phyloP scores from a whole-genome alignment of 2,888 invertebrate species.

The Pristionchus arcanus region DNA sequence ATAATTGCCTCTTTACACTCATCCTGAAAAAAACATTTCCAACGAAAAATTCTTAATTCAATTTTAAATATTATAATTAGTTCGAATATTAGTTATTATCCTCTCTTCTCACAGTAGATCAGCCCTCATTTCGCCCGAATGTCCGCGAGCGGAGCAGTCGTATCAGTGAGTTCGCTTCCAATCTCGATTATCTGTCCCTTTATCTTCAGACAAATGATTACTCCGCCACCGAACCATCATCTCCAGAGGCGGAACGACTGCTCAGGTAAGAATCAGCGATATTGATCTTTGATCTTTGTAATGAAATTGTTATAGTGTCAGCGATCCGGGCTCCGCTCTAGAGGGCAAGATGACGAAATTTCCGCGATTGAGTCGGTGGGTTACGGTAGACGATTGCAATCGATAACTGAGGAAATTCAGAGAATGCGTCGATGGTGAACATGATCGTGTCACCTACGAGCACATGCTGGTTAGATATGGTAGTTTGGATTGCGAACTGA shows the following conservation, averaged over 20 bases:
- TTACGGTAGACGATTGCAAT: not conserved
- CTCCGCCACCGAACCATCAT: not conserved
- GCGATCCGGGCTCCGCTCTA: not conserved
- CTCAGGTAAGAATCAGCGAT: not conserved
- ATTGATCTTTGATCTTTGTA: not conserved
- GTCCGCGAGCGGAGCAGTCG: not conserved
- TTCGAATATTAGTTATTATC: too few relatives aligned
- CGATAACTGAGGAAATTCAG: not conserved
- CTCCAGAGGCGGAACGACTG: not conserved
- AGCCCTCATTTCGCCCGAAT: not conserved
- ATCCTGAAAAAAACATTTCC: too few relatives aligned
- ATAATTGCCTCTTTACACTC: too few relatives aligned
- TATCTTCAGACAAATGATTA: not conserved
- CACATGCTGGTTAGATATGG: slow-evolving; percentile 33
- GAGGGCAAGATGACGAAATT: not conserved
- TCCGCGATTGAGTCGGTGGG: not conserved
- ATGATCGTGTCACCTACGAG: not conserved
- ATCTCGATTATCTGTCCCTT: accelerated
- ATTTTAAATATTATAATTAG: too few relatives aligned
- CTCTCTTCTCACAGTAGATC: too few relatives aligned
- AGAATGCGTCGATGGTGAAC: not conserved
- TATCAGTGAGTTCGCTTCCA: not conserved
- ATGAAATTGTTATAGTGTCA: not conserved
- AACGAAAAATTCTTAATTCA: too few relatives aligned
- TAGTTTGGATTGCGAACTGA: not conserved